Evolutionary conservation across 2,888 invertebrate genomes (phyloP).

Genomic region (Penaeus monodon): DNA sequence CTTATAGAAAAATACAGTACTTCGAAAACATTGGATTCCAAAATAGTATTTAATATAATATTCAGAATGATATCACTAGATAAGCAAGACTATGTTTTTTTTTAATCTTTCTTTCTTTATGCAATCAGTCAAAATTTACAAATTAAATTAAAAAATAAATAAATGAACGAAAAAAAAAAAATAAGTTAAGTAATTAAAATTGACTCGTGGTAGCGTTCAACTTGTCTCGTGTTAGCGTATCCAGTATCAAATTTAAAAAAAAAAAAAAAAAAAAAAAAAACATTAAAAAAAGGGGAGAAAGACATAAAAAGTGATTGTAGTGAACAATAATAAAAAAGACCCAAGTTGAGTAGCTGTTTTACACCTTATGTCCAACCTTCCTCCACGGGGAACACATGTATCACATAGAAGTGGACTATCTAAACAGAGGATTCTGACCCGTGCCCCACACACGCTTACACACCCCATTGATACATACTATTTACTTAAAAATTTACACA

Average conservation of each 20-base stretch:
- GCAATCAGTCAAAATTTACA: too few relatives aligned
- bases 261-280: too few relatives aligned
- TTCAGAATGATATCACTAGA: slow-evolving; percentile 24
- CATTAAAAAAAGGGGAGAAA: too few relatives aligned
- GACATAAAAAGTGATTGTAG: too few relatives aligned
- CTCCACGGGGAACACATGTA: slow-evolving; percentile 7
- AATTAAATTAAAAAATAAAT: too few relatives aligned
- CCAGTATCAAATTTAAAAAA: too few relatives aligned
- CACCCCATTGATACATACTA: slow-evolving; percentile 9
- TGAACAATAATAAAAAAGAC: background rate
- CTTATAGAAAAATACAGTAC: slow-evolving; percentile 22
- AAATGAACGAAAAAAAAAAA: too few relatives aligned
- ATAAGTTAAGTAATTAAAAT: too few relatives aligned
- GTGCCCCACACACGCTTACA: background rate
- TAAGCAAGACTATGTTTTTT: slow-evolving; percentile 3
- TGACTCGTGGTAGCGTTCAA: too few relatives aligned
- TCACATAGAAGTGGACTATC: too few relatives aligned
- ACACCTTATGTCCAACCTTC: slow-evolving; percentile 10
- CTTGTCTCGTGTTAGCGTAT: too few relatives aligned
- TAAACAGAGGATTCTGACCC: background rate
- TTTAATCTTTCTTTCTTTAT: too few relatives aligned
- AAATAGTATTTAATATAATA: background rate
- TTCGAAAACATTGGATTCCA: background rate
- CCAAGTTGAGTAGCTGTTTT: background rate
- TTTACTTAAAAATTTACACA: slow-evolving; percentile 12